Evolutionary conservation across 2,888 invertebrate genomes (phyloP).

Genomic region (Scaptomyza polygonia): DNA sequence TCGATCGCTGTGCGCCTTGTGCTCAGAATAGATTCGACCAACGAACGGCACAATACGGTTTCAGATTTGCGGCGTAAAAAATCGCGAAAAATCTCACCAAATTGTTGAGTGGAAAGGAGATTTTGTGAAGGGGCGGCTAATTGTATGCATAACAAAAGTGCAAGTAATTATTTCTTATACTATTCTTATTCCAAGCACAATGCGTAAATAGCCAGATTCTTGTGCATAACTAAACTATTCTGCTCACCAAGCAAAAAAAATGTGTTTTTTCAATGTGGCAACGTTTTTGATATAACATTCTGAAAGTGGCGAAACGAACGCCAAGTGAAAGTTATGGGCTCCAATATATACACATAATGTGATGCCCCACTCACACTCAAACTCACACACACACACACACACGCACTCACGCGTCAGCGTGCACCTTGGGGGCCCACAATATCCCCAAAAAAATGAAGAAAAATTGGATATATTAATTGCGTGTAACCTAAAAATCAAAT

Average conservation of each 20-base stretch:
- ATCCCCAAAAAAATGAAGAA: conserved; percentile 38
- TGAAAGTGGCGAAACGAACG: conserved; percentile 69
- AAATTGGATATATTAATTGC: conserved; percentile 69
- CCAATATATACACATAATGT: conserved; percentile 48
- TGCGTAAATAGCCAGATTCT: conserved; percentile 17
- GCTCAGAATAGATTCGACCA: conserved; percentile 73
- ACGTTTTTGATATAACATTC: conserved; percentile 58
- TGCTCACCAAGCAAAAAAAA: conserved; percentile 38
- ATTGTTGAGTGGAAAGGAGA: conserved; percentile 22
- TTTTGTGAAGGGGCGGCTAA: conserved; percentile 31
- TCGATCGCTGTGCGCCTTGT: conserved; percentile 48
- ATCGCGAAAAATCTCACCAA: conserved; percentile 54
- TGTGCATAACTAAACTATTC: conserved; percentile 11
- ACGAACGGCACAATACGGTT: conserved; percentile 65
- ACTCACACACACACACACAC: conserved; percentile 19
- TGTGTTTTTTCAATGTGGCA: conserved; percentile 72
- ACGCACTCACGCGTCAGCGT: conserved; percentile 22
- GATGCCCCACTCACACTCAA: conserved; percentile 21
- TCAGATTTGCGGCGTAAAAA: conserved; percentile 49
- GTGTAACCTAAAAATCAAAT: conserved; percentile 74
- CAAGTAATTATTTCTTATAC: conserved; percentile 66
- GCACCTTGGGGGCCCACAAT: conserved; percentile 46
- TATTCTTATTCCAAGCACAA: conserved; percentile 37
- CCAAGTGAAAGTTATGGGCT: conserved; percentile 74
- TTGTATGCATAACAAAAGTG: conserved; percentile 68